Evolutionary conservation across 2,888 invertebrate genomes (phyloP), one percentile per base, ranked within the genome.

Genomic region (Caenorhabditis sulstoni): DNA sequence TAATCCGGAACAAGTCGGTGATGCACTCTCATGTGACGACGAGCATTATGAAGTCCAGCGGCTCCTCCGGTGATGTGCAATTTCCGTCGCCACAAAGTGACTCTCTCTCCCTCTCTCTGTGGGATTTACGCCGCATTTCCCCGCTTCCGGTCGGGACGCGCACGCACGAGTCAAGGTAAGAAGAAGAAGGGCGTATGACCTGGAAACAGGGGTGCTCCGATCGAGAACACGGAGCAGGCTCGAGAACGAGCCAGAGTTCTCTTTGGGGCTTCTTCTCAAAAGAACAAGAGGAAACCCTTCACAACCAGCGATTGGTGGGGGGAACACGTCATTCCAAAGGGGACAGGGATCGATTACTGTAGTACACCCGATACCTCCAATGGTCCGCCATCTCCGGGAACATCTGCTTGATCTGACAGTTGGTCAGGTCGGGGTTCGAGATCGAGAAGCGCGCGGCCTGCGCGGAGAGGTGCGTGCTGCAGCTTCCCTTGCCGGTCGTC

Each of bases 371-470:
- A 58, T 76, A 89, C 89, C 89, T 86, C 89, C 89, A 89, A 73
- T 89, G 87, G 49, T 89, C 87, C 8, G 86, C 84, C 57, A 89
- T 81, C 41, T 87, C 87, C 5, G 89, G 89, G 59, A 89, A 89
- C 82, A 87, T 85, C 62, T 85, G 81, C 44, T 86, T 84, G 39
- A 89, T 81, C 62, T 89, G 87, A 29, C 79, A 82, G 45, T 83
- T 78, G 4, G 87, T 86, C 49, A 89, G 71, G 65, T 89, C 88
- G 7, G 89, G 88, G 71, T 87, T 87, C n/a, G 89, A 87, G 18
- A 88, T 82, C 1, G 88, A 88, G 39, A 87, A 79, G n/a, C 82
- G 73, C 3, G 74, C 74, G 12, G 74, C 64, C 2, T 66, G 55
- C 5, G 66, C 73, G 3, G 79, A 67, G 7, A 68, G 37, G 18